These are phyloP conservation scores for Heptranchias perlo DNA, from an alignment of 2,113 vertebrate species.

Conservation along the genomic window DNA sequence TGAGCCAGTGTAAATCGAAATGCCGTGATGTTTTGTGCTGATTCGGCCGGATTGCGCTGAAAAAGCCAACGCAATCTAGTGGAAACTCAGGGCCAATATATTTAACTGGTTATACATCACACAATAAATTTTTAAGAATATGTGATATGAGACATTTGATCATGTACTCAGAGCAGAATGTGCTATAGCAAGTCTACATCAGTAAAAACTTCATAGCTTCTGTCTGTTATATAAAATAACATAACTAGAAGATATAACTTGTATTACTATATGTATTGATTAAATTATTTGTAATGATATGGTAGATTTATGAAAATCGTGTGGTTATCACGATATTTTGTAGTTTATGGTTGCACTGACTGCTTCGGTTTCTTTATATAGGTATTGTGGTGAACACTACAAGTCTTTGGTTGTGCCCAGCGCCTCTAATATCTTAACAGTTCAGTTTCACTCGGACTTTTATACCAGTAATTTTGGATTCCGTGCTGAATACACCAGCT, in stretches of 20 bases:
- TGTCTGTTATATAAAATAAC: neutral
- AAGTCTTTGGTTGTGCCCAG: constrained; percentile 9
- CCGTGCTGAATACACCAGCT: constrained; percentile 30
- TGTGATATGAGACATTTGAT: neutral
- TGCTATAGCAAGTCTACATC: neutral
- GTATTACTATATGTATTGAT: neutral
- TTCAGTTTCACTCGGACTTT: constrained; percentile 25
- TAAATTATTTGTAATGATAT: neutral
- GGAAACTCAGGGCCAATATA: too few species aligned
- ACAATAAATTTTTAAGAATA: neutral
- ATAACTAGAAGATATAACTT: neutral
- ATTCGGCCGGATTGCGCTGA: too few species aligned
- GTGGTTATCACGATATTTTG: too few species aligned
- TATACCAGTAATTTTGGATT: constrained; percentile 16
- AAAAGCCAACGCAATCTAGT: too few species aligned
- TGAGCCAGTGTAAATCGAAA: too few species aligned
- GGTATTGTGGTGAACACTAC: constrained; percentile 32
- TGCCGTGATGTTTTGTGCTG: too few species aligned
- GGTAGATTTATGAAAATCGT: neutral
- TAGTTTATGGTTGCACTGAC: neutral
- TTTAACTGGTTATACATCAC: neutral
- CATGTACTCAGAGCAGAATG: neutral
- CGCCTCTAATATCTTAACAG: constrained; percentile 8
- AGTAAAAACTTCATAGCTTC: too few species aligned
- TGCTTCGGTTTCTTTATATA: neutral